Evolutionary conservation across 1,140 invertebrate species (phyloP).

Genomic region (Atta colombica): DNA sequence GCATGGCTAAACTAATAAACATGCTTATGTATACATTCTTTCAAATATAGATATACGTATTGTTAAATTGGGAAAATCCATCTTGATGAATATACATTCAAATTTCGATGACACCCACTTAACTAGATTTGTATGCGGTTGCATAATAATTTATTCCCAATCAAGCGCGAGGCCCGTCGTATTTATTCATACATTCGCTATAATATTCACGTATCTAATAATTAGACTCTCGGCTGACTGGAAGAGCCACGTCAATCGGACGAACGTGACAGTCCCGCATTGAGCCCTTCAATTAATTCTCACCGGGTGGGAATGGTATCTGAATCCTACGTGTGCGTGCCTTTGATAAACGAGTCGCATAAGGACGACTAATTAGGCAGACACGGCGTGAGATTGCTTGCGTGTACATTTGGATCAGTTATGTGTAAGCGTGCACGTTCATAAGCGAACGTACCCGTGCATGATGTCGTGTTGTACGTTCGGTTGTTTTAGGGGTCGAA

Average conservation of each 20-base stretch:
- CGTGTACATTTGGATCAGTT: conserved; percentile 24
- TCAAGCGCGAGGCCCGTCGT: conserved; percentile 1
- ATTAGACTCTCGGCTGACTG: conserved; percentile 42
- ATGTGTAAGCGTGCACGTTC: conserved; percentile 24
- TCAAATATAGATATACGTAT: conserved; percentile 18
- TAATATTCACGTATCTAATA: conserved; percentile 37
- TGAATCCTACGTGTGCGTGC: conserved; percentile 20
- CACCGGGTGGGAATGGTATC: conserved; percentile 28
- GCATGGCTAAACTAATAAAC: conserved; percentile 43
- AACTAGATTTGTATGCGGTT: conserved; percentile 54
- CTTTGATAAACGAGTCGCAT: conserved; percentile 75
- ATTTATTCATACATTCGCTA: conserved; percentile 36
- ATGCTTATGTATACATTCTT: conserved; percentile 42
- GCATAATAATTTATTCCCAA: conserved; percentile 59
- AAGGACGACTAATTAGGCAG: conserved; percentile 70
- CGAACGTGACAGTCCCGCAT: conserved; percentile 41
- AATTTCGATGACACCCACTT: conserved; percentile 53
- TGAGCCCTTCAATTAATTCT: conserved; percentile 67
- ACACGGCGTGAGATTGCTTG: conserved; percentile 33
- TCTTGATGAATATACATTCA: background rate
- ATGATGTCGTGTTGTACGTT: conserved; percentile 28
- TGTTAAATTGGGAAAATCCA: conserved; percentile 53
- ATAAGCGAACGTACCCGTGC: conserved; percentile 11
- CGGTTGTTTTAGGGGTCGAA: conserved; percentile 56
- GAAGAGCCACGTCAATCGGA: conserved; percentile 54